Conservation (phyloP, 2,888 invertebrate species). For the Netelia inedita region DNA sequence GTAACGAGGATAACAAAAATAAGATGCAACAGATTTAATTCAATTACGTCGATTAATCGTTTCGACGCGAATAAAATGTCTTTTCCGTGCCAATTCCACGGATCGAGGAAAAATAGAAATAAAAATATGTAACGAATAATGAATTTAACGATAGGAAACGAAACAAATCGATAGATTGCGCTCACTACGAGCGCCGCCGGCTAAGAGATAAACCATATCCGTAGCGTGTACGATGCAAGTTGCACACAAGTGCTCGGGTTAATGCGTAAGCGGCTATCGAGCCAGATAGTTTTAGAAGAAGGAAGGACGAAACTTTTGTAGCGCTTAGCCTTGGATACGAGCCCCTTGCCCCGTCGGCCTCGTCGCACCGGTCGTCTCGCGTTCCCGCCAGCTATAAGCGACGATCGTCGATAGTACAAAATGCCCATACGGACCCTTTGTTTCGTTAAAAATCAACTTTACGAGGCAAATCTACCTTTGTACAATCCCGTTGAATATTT, state of each 20-base stretch:
- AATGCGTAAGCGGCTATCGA: not conserved
- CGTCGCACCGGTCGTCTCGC: not conserved
- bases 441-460: not conserved
- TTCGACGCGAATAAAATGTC: not conserved
- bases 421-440: not conserved
- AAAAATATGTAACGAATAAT: not conserved
- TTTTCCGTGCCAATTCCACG: not conserved
- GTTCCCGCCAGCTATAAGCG: not conserved
- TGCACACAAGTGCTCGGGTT: not conserved
- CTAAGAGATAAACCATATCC: not conserved
- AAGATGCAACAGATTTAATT: not conserved
- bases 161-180: slow-evolving; percentile 23
- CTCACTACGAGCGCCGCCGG: not conserved
- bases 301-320: slow-evolving; percentile 32
- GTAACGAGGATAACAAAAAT: not conserved
- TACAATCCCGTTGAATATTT: not conserved
- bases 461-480: not conserved
- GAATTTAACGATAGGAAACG: not conserved
- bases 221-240: not conserved
- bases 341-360: no score
- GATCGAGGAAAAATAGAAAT: not conserved
- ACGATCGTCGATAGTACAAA: not conserved
- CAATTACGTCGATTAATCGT: not conserved
- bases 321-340: slow-evolving; percentile 1
- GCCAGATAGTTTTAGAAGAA: slow-evolving; percentile 2